These are phyloP conservation scores for Rafetus swinhoei DNA, from an alignment of 2,113 vertebrate genomes.

Conservation along the genomic window DNA sequence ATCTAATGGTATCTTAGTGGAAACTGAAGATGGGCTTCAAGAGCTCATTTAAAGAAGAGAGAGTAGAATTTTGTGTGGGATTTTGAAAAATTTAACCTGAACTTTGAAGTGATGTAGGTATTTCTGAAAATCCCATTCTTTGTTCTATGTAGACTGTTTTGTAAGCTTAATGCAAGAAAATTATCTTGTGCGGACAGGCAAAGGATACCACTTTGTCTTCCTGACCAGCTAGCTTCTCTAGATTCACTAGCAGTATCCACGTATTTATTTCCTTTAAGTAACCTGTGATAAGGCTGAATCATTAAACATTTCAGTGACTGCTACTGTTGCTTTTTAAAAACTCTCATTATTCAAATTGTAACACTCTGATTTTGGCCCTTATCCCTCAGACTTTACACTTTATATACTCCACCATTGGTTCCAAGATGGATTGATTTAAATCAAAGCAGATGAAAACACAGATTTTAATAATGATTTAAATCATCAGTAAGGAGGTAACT, in stretches of 20 bases:
- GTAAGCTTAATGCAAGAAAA: background rate
- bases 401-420: background rate
- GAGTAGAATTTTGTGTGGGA: background rate
- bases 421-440: background rate
- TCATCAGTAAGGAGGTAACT: background rate
- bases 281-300: background rate
- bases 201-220: background rate
- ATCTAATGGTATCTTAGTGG: background rate
- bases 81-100: background rate
- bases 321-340: constrained; percentile 22
- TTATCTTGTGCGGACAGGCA: background rate
- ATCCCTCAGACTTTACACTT: background rate
- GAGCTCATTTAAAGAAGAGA: background rate
- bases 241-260: background rate
- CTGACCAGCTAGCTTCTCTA: background rate
- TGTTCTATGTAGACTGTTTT: background rate
- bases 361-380: background rate
- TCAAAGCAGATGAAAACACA: background rate
- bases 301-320: background rate
- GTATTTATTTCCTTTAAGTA: constrained; percentile 6
- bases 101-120: background rate
- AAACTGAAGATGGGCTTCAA: background rate
- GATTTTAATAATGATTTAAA: background rate
- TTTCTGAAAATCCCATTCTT: background rate
- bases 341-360: background rate